Base-by-base conservation (phyloP, 2,888 invertebrate genomes). In the Glaucopsyche alexis region DNA sequence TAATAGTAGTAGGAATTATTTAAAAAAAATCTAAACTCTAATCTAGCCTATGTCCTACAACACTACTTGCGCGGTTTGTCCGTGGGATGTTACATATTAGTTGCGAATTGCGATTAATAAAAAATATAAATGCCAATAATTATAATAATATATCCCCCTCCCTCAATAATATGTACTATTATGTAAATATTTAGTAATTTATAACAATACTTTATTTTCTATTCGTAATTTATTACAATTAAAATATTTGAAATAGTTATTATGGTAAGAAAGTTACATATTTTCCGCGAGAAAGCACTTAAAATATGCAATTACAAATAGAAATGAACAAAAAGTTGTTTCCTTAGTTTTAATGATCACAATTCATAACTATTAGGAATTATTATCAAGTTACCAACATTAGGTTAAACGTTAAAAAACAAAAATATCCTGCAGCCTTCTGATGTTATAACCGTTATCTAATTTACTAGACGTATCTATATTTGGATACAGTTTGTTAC, bases 261-360 rank as follows among this genome's bases (percentile, higher is more conserved):
- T 60, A 38, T 60, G 29, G 1, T 60, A 60, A 29, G 60, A 60
- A 60, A 60, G 60, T 60, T 60, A 60, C 29, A 60, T 60, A 4
- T 19, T 60, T 60, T 60, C 29, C 60, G 38, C 14, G 60, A 60
- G 60, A 60, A 60, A 60, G 60, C 60, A 60, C 29, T 29, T 60
- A 60, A 47, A 60, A 60, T 60, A 60, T 60, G 60, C 38, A 60
- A 60, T 60, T 60, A 60, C 29, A 60, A 60, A 60, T 60, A 60
- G 55, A 60, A 60, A 60, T 38, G 60, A 14, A 60, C 60, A 60
- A 38, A 38, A 60, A 47, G 14, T 11, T 13, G 60, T 60, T 60
- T 60, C 60, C 60, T 60, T 38, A 60, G 29, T 60, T 60, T 60
- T 60, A 60, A 60, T 60, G 60, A 29, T 29, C 60, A 3, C 9